Evolutionary conservation across 2,113 vertebrate genomes (phyloP), one percentile per base, ranked within the genome.

Genomic region (Coptodon bakossiorum): DNA sequence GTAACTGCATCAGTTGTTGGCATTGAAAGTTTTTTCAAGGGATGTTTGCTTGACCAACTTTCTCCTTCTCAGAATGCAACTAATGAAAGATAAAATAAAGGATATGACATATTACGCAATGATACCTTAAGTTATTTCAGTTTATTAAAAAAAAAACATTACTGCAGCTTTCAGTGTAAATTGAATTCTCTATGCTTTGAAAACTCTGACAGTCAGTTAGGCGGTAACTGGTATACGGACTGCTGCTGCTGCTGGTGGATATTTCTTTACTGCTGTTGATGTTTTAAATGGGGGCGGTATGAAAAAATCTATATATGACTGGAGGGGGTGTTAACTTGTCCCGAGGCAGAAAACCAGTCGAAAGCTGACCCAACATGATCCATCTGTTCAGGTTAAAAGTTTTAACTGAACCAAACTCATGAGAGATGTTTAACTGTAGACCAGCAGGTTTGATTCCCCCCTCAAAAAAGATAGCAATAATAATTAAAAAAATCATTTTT

Each of bases 301-400:
- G 84, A 73, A 45, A 73, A 93, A 89, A 92, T 93, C 91, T 3
- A 89, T 93, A 78, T 4, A 27, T 82, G 86, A 29, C 79, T 43
- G 31, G 48, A 81, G 84, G 84, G 43, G 8, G 43, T 34, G 53
- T 36, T 27, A 6, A 50, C 7, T 24, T 81, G 81, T 86, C 89
- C 81, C 11, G 43, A 76, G 84, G 87, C 83, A 68, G 45, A 76
- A 84, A 80, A 68, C 5, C 22, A 5, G 36, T 86, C 17, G 14
- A 89, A 66, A 29, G 57, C 34, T 59, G 57, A 73, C 50, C 43
- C 53, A 17, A 27, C 68, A 24, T 34, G 34, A 34, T 45, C 61
- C 53, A 36, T 78, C 36, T 22, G 43, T 19, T 88, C 68, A 9
- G 27, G 48, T 81, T 88, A 87, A 90, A 92, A 91, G 82, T 86